Conservation (phyloP, 2,888 invertebrate species). For the Rhagonycha fulva region DNA sequence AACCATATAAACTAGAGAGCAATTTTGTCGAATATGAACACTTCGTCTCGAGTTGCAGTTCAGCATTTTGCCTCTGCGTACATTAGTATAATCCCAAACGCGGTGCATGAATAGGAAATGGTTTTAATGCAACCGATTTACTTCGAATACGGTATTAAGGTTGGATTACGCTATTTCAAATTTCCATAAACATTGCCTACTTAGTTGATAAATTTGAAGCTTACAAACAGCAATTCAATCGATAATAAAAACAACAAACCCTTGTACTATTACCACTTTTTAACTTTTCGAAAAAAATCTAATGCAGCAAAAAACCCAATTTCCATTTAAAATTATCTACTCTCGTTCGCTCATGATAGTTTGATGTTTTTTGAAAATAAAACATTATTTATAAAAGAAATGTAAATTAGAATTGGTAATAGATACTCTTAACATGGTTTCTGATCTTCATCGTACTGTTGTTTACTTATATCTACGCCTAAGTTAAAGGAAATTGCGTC, state of each 20-base stretch:
- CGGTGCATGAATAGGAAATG: slow-evolving; percentile 37
- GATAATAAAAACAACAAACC: background rate
- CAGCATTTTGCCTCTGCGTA: slow-evolving; percentile 41
- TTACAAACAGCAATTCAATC: slow-evolving; percentile 11
- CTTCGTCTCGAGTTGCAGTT: slow-evolving; percentile 37
- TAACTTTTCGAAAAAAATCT: background rate
- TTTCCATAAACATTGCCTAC: slow-evolving; percentile 27
- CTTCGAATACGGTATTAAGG: slow-evolving; percentile 23
- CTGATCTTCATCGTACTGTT: slow-evolving; percentile 19
- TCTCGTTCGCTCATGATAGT: background rate
- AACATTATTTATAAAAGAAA: background rate
- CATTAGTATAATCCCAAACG: slow-evolving; percentile 40
- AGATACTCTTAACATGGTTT: slow-evolving; percentile 15
- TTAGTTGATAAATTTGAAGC: slow-evolving; percentile 22
- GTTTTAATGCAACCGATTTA: slow-evolving; percentile 36
- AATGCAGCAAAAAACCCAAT: background rate
- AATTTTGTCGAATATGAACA: slow-evolving; percentile 46
- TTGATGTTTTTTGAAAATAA: background rate
- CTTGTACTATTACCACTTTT: background rate
- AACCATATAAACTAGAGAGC: slow-evolving; percentile 49
- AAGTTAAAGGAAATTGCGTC: slow-evolving; percentile 30
- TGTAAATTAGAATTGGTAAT: slow-evolving; percentile 14
- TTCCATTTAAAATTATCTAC: background rate
- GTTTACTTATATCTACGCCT: slow-evolving; percentile 28
- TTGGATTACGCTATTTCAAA: slow-evolving; percentile 21